Base-by-base conservation (phyloP, 2,888 invertebrate genomes). In the Volucella inanis region DNA sequence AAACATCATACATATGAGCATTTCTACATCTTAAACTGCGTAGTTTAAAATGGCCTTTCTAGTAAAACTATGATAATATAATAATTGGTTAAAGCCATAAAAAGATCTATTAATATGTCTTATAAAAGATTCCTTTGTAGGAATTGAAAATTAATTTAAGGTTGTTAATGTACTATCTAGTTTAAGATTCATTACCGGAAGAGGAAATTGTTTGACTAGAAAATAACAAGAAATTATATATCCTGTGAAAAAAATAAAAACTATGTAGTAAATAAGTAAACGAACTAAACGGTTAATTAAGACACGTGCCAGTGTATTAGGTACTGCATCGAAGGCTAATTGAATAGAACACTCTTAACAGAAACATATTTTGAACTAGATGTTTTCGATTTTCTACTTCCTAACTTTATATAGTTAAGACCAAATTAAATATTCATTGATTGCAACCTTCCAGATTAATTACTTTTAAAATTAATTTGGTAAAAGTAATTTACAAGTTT, bases 101-200 rank as follows among this genome's bases (percentile, higher is more conserved):
- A 31, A 31, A 31, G 4, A 31, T 6, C 31, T 31, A 31, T 31
- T 31, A 31, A 31, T 31, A 6, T 6, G 31, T 31, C 6, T 4
- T 6, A 31, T 31, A 31, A 31, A 3, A 31, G 4, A 31, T 31
- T 31, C 31, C 31, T 31, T 31, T 31, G 31, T 31, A 31, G 31
- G 6, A 6, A 31, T 31, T 31, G 31, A 4, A 43, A 18, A 15
- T 9, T 64, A 8, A 50, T 22, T n/a, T 18, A 12, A 22, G 18
- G 52, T 14, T n/a, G 12, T 39, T 39, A 39, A 12, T 64, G 15
- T 9, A 22, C 45, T 55, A 1, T 4, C 10, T 14, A 47, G n/a
- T 47, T 18, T 49, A 10, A 62, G 12, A 64, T 65, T 18, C 39
- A 47, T 15, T 74, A 15, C 55, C 77, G 82, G 82, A 83, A 83